Conservation (phyloP, 1,140 invertebrate genomes). For the Papilio xuthus region DNA sequence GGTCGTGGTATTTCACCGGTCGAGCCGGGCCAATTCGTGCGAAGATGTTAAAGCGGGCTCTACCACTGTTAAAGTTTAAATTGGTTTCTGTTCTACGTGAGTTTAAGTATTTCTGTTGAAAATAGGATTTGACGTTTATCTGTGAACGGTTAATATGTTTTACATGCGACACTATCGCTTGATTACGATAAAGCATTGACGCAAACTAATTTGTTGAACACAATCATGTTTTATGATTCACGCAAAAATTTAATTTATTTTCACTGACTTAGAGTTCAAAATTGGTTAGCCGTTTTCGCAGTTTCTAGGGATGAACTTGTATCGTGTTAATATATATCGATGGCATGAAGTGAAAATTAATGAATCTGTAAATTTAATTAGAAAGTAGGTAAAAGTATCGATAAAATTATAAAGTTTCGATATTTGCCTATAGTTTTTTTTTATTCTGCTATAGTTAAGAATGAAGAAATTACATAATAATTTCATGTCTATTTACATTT, state of each 20-base stretch:
- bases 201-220: slow-evolving; percentile 34
- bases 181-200: slow-evolving; percentile 42
- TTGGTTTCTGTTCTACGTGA: background rate
- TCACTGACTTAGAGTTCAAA: background rate
- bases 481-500: too few species aligned
- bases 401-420: background rate
- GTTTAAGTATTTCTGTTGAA: background rate
- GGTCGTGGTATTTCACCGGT: too few species aligned
- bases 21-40: too few species aligned
- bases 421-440: background rate
- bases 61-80: too few species aligned
- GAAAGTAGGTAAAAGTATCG: background rate
- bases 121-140: slow-evolving; percentile 24
- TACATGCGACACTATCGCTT: slow-evolving; percentile 38
- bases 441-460: too few species aligned
- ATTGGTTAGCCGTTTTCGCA: background rate
- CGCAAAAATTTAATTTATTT: background rate
- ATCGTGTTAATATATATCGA: background rate
- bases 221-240: background rate
- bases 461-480: too few species aligned
- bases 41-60: too few species aligned
- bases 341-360: slow-evolving; percentile 17
- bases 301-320: background rate
- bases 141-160: slow-evolving; percentile 30
- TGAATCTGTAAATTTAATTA: slow-evolving; percentile 1